Conservation (phyloP, 2,113 vertebrate genomes). For the Alethe castanea region DNA sequence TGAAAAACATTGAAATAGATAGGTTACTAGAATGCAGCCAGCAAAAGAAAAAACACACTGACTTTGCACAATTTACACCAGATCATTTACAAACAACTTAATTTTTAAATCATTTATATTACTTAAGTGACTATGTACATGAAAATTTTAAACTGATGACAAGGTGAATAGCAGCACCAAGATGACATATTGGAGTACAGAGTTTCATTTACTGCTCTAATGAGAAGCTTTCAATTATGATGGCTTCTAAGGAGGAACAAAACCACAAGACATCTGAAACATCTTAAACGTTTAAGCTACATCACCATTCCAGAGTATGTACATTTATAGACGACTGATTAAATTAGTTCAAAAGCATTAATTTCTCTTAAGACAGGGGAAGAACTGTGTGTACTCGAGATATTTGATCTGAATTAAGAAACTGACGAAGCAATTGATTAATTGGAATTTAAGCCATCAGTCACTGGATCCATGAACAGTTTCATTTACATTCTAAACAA, state of each 20-base stretch:
- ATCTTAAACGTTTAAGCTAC: slow-evolving; percentile 74
- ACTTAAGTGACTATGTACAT: slow-evolving; percentile 54
- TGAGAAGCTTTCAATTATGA: slow-evolving; percentile 27
- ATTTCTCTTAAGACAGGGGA: slow-evolving; percentile 88
- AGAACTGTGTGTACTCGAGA: slow-evolving; percentile 87
- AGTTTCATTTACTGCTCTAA: slow-evolving; percentile 25
- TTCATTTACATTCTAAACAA: slow-evolving; percentile 98
- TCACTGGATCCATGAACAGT: slow-evolving; percentile 91
- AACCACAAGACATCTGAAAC: not conserved
- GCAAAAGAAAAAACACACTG: slow-evolving; percentile 44
- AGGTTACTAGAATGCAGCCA: not conserved
- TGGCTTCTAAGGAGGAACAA: not conserved
- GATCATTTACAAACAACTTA: slow-evolving; percentile 51
- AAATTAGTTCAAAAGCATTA: slow-evolving; percentile 90
- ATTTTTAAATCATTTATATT: slow-evolving; percentile 74
- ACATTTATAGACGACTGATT: slow-evolving; percentile 86
- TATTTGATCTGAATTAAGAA: slow-evolving; percentile 98
- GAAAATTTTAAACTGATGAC: slow-evolving; percentile 61
- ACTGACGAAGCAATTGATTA: slow-evolving; percentile 97
- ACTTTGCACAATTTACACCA: slow-evolving; percentile 28
- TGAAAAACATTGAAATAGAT: not conserved
- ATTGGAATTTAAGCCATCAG: slow-evolving; percentile 98
- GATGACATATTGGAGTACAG: not conserved
- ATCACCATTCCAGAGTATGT: slow-evolving; percentile 71
- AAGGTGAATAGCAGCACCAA: slow-evolving; percentile 45